Conservation (phyloP, 2,113 vertebrate species). For the Ceratotherium simum region DNA sequence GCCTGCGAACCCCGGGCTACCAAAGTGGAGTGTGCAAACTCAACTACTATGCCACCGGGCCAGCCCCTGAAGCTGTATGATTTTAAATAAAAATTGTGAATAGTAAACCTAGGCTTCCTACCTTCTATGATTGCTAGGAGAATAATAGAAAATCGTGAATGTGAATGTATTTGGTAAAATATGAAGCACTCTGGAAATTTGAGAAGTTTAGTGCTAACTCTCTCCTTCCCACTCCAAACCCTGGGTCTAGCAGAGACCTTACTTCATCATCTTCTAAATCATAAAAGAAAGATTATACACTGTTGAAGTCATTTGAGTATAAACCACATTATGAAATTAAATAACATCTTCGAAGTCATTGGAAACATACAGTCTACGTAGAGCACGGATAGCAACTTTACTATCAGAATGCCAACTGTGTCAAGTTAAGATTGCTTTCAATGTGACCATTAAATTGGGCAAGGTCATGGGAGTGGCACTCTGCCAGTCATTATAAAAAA, state of each 20-base stretch:
- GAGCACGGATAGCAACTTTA: background rate
- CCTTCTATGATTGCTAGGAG: background rate
- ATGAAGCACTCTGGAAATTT: background rate
- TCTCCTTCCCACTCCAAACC: background rate
- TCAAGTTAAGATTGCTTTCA: conserved; percentile 4
- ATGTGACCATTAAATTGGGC: background rate
- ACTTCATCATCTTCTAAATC: background rate
- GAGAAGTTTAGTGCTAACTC: background rate
- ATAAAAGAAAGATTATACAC: background rate
- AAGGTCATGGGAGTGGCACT: conserved; percentile 9
- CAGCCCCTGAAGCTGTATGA: background rate
- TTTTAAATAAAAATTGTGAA: conserved; percentile 1
- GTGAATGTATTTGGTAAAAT: background rate
- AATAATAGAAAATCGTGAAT: background rate
- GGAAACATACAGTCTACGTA: background rate
- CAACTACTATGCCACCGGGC: no score
- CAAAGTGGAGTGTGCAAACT: background rate
- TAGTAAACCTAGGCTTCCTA: background rate
- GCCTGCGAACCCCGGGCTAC: no score
- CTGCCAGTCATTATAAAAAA: background rate
- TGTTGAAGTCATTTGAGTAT: background rate
- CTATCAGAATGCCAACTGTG: background rate
- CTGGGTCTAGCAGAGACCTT: background rate
- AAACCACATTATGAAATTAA: background rate
- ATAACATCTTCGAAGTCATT: background rate